Base-by-base conservation (phyloP, 2,797 vertebrate species). In the Anolis apletophallus region DNA sequence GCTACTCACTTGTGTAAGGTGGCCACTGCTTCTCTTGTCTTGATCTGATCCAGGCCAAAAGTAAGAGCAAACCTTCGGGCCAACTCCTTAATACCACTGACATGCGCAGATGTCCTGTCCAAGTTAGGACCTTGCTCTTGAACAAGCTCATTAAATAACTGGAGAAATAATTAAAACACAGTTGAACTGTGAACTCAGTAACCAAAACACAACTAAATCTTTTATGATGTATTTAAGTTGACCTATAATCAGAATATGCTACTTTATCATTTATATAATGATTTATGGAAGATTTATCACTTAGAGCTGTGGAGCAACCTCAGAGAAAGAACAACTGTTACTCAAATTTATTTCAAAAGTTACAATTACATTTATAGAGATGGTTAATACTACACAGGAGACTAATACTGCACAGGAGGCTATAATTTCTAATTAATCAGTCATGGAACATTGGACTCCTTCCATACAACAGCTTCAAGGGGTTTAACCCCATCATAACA, bases 41-140 rank as follows among this genome's bases (percentile, higher is more conserved):
- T 99, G 96, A 99, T 99, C 96, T 99, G 99, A 94, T 99, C 99
- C 96, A 99, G 94, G 79, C 99, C 99, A 73, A 99, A 99, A 8
- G 99, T 99, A 91, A 99, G 99, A 75, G 99, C 98, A 81, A 99
- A 99, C 57, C 99, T 97, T 21, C 99, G 98, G 21, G 99, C 99
- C 94, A 99, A 94, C 93, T 99, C 99, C 94, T 99, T 99, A 94
- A 99, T 99, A 84, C 98, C 99, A 81, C 98, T 99, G 74, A 99
- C 98, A 0, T 99, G 98, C 74, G 99, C 98, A 67, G 99, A 99
- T 0, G 99, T 99, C 67, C 99, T 96, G 95, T 99, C 99, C 96
- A 99, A 94, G 93, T 98, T 99, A 86, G 98, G 98, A 73, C 99
- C 99, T 95, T 99, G 98, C 87, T 99, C 99, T 96, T 98, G 98